Percentiles rank a stretch among this genome's conserved stretches.
Evolutionary conservation across 2,888 invertebrate genomes (phyloP).

Genomic region (Noctua janthe): DNA sequence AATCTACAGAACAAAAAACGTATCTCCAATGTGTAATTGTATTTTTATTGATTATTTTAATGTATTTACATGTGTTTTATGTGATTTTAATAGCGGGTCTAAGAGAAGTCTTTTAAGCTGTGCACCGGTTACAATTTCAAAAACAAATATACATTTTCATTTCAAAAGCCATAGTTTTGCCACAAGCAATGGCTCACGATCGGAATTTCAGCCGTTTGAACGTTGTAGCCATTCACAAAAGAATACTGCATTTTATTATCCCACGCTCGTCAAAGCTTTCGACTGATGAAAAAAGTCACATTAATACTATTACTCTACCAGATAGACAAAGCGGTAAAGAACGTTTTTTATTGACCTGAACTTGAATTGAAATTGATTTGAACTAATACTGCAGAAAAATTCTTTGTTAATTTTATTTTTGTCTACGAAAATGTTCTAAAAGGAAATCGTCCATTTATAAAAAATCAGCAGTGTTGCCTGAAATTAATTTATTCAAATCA

Average conservation of each 20-base stretch:
- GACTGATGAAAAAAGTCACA: background rate
- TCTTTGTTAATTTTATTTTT: no score
- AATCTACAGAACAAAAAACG: no score
- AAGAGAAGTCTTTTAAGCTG: background rate
- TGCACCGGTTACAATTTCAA: background rate
- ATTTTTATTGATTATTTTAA: no score
- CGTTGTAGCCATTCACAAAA: background rate
- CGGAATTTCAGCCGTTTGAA: background rate
- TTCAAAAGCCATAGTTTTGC: background rate
- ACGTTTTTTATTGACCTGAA: background rate
- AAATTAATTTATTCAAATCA: slow-evolving; percentile 2
- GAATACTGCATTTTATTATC: background rate
- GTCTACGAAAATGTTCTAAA: background rate
- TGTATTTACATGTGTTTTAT: no score
- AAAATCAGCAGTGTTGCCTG: background rate
- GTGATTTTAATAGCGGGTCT: background rate
- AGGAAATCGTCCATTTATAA: background rate
- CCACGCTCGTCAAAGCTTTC: background rate
- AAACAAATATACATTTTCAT: background rate
- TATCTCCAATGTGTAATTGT: no score
- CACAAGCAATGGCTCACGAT: background rate
- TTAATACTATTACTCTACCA: background rate
- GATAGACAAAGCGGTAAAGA: background rate
- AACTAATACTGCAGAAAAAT: background rate
- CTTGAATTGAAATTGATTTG: background rate